A percentile compares a stretch with the other conserved stretches of the same genome.
Evolutionary conservation across 2,888 invertebrate species (phyloP).

Genomic region (Agrotis ipsilon): DNA sequence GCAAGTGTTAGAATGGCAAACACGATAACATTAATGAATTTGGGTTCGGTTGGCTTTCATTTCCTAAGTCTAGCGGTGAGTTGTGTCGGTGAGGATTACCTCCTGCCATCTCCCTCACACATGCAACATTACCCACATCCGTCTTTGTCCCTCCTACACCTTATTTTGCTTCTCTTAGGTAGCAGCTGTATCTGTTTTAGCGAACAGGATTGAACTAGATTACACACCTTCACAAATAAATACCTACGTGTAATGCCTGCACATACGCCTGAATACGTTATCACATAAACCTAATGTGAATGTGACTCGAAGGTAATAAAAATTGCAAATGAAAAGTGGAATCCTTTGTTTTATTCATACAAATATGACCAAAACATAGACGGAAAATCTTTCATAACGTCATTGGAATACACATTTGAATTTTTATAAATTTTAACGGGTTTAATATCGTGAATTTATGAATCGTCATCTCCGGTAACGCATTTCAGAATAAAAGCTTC

Average conservation of each 20-base stretch:
- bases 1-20: slow-evolving; percentile 76
- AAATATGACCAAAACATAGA: slow-evolving; percentile 36
- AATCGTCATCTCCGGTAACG: slow-evolving; percentile 53
- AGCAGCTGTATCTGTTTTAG: slow-evolving; percentile 67
- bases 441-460: slow-evolving; percentile 62
- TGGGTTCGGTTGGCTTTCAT: slow-evolving; percentile 83
- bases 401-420: slow-evolving; percentile 47
- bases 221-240: slow-evolving; percentile 51
- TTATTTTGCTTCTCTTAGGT: slow-evolving; percentile 67
- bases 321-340: slow-evolving; percentile 30
- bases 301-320: slow-evolving; percentile 20
- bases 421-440: slow-evolving; percentile 57
- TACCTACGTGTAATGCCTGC: slow-evolving; percentile 19
- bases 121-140: slow-evolving; percentile 27
- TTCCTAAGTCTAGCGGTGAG: slow-evolving; percentile 79
- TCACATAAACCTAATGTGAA: not conserved
- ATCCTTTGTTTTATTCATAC: slow-evolving; percentile 29
- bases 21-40: slow-evolving; percentile 85
- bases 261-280: slow-evolving; percentile 10
- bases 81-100: slow-evolving; percentile 76
- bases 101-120: slow-evolving; percentile 64
- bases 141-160: slow-evolving; percentile 60
- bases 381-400: slow-evolving; percentile 43
- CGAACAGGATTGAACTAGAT: slow-evolving; percentile 62
- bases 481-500: slow-evolving; percentile 51